Percentiles rank a stretch among this genome's conserved stretches.
Conservation (phyloP, 53 echinoderm and acorn worm species). For the Holothuria leucospilota region DNA sequence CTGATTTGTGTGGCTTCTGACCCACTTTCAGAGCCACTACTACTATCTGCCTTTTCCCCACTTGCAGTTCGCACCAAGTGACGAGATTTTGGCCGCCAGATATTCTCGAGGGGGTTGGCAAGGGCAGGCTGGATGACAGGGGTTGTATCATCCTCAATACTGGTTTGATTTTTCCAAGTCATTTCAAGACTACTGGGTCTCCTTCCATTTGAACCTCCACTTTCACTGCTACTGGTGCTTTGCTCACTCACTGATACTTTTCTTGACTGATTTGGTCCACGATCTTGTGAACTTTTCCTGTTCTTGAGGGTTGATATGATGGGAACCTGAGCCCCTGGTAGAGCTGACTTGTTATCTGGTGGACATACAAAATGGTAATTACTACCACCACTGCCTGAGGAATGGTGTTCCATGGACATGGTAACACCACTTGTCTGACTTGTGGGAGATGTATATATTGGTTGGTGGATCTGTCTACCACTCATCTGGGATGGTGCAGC, state of each 20-base stretch:
- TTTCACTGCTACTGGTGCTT: constrained; percentile 74
- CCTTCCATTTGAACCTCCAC: constrained; percentile 62
- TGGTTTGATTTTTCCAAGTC: constrained; percentile 71
- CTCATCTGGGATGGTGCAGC: background rate
- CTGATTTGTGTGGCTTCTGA: constrained; percentile 62
- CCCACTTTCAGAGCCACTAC: constrained; percentile 31
- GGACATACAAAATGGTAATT: constrained; percentile 29
- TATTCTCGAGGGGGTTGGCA: constrained; percentile 85
- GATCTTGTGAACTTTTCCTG: constrained; percentile 26
- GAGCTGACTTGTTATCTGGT: constrained; percentile 40
- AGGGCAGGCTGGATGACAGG: constrained; percentile 85
- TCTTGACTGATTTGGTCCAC: background rate
- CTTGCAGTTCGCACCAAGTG: constrained; percentile 68
- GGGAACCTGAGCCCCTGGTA: constrained; percentile 40
- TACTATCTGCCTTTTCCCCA: constrained; percentile 60
- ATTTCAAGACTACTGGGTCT: constrained; percentile 80
- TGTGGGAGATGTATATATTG: background rate
- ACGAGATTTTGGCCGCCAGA: constrained; percentile 91
- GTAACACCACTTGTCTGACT: background rate
- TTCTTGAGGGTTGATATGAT: background rate
- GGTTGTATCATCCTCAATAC: constrained; percentile 65
- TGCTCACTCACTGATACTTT: constrained; percentile 67
- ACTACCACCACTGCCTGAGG: background rate
- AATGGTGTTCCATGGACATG: background rate
- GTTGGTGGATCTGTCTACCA: background rate